Conservation (phyloP, 2,888 invertebrate genomes). For the Drosophila pseudotalamancana region DNA sequence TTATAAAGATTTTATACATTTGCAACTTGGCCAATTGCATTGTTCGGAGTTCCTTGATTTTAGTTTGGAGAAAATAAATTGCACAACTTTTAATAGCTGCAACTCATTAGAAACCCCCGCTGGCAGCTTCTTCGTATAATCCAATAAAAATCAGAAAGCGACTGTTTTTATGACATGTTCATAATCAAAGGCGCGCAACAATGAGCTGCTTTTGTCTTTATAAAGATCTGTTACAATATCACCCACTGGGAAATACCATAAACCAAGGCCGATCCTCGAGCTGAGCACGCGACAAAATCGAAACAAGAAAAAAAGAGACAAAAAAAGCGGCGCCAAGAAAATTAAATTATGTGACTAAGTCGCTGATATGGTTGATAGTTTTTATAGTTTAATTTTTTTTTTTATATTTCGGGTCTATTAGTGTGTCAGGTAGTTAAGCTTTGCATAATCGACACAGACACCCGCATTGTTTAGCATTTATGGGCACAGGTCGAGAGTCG, state of each 20-base stretch:
- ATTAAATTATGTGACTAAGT: constrained; percentile 36
- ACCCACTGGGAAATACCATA: constrained; percentile 40
- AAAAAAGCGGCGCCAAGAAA: constrained; percentile 58
- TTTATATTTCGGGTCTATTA: constrained; percentile 1
- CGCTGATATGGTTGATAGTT: constrained; percentile 19
- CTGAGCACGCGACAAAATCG: constrained; percentile 60
- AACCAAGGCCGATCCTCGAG: constrained; percentile 15
- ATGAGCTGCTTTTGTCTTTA: constrained; percentile 17
- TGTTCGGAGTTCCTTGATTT: constrained; percentile 7
- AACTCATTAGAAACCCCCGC: constrained; percentile 5
- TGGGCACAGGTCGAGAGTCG: constrained; percentile 26
- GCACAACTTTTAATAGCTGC: constrained; percentile 5
- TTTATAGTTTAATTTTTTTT: constrained; percentile 17
- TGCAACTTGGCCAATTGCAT: constrained; percentile 18
- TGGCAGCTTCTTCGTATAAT: background rate
- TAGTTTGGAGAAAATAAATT: background rate
- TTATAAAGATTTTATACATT: constrained; percentile 4
- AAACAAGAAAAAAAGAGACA: no score
- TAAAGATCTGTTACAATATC: constrained; percentile 27
- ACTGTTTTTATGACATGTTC: no score
- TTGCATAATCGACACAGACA: constrained; percentile 70
- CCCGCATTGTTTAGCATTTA: constrained; percentile 69
- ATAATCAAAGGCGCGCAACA: constrained; percentile 14
- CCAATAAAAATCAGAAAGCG: background rate
- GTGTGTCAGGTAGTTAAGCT: constrained; percentile 25